phyloP scores from a whole-genome alignment of 2,888 invertebrate genomes.

The Ennomos fuscantarius region DNA sequence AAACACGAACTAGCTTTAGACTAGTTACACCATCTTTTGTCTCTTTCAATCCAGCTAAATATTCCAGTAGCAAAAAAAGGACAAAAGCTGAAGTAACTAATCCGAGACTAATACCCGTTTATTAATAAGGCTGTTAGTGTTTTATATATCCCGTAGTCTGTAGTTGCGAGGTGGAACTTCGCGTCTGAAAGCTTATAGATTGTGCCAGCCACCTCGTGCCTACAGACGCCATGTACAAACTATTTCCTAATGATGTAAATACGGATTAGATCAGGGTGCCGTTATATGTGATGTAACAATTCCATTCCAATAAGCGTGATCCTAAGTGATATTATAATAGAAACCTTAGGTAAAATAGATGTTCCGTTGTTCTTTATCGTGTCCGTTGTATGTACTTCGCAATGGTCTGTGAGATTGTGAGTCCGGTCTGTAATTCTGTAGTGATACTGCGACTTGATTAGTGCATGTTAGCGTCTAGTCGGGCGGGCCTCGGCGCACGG shows the following conservation, averaged over 20 bases:
- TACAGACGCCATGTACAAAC: constrained; percentile 49
- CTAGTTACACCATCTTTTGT: no score
- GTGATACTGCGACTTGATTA: constrained; percentile 11
- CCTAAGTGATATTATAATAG: constrained; percentile 66
- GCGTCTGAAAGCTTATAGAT: neutral
- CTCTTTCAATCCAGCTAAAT: no score
- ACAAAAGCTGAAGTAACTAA: no score
- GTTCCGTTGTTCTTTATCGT: constrained; percentile 15
- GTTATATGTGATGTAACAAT: constrained; percentile 57
- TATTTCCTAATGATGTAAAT: constrained; percentile 46
- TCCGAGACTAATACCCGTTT: no score
- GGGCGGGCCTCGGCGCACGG: constrained; percentile 37
- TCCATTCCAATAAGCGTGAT: constrained; percentile 62
- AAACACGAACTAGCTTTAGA: no score
- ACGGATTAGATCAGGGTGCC: constrained; percentile 58
- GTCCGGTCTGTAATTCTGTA: neutral
- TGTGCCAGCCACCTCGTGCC: constrained; percentile 15
- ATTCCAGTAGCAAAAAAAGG: no score
- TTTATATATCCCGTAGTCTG: constrained; percentile 12
- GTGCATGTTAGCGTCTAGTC: constrained; percentile 28
- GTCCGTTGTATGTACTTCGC: constrained; percentile 4
- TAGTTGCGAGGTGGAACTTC: constrained; percentile 11
- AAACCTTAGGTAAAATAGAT: constrained; percentile 27
- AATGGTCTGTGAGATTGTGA: constrained; percentile 1
- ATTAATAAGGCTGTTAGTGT: no score